Evolutionary conservation across 2,888 invertebrate genomes (phyloP), one percentile per base, ranked within the genome.

Genomic region (Coronaproctus castanopsis): DNA sequence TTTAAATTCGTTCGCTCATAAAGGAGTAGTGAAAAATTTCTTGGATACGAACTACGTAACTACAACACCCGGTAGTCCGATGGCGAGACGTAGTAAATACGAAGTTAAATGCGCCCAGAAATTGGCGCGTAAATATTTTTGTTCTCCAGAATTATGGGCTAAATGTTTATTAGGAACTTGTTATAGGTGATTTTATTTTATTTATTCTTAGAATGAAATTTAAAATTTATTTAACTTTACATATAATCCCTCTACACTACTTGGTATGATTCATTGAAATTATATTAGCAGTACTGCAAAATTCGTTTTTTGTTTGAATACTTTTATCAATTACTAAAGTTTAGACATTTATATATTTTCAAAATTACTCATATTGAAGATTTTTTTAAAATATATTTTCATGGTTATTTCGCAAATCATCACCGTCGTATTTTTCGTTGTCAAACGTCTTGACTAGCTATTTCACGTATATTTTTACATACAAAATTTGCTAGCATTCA

Each of bases 61-160:
- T 3, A 58, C 57, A 5, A 57, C 65, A 48, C 86, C 89, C 64
- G 88, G 86, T 10, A 90, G 90, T 65, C 95, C 95, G 0, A 85
- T 96, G 78, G 92, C 92, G 0, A 76, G 88, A 3, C 77, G 97
- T 65, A 95, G 95, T 8, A 93, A 95, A 70, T 92, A 96, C 67
- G 97, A 97, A 76, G 87, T 95, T 20, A 88, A 87, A 70, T 82
- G 86, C 18, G 90, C 95, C 3, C 92, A 92, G 73, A 85, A 85
- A 77, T 75, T 80, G 69, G 85, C 85, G 21, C 75, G 79, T 68
- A 65, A 67, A 64, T 71, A 78, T 70, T 75, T 77, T 49, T 73
- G 75, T 62, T 80, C 82, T 56, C 91, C 95, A 1, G 85, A 87
- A 67, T 77, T 83, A n/a, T 96, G 95, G 95, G 89, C 92, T 2